phyloP scores from a whole-genome alignment of 2,797 vertebrate genomes.

The Hydrophis major region DNA sequence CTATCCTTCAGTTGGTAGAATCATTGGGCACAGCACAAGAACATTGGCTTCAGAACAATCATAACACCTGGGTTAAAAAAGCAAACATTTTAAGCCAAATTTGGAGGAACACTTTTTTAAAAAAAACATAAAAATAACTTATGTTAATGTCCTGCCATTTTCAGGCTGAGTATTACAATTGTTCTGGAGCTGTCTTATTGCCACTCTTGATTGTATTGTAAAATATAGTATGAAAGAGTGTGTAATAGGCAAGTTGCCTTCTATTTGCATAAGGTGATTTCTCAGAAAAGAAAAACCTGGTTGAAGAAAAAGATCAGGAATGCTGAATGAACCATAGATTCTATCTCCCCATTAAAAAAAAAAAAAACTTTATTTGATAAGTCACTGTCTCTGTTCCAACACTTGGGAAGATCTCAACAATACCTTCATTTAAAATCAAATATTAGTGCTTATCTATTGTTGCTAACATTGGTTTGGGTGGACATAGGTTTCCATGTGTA shows the following conservation, averaged over 20 bases:
- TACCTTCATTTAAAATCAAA: neutral
- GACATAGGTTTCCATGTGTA: neutral
- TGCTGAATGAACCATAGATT: neutral
- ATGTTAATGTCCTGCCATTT: slow-evolving; percentile 33
- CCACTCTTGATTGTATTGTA: slow-evolving; percentile 17
- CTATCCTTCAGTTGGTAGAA: slow-evolving; percentile 46
- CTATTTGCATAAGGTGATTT: neutral
- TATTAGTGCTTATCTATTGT: neutral
- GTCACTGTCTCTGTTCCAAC: neutral
- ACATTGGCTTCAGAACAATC: slow-evolving; percentile 33
- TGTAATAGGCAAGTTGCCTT: neutral
- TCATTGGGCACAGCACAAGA: slow-evolving; percentile 44
- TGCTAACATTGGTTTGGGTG: neutral
- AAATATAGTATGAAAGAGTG: slow-evolving; percentile 35
- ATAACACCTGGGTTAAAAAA: slow-evolving; percentile 26
- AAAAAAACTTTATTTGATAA: neutral
- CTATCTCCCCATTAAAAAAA: neutral
- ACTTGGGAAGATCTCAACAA: neutral
- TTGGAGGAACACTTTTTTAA: neutral
- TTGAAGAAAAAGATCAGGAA: neutral
- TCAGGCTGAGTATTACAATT: slow-evolving; percentile 28
- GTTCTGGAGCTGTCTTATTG: neutral
- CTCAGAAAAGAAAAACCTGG: neutral
- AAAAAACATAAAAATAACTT: slow-evolving; percentile 49
- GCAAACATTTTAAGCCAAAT: slow-evolving; percentile 49